Percentiles rank a stretch among this genome's conserved stretches.
These are phyloP conservation scores for Ophiothrix spiculata DNA, from an alignment of 35 echinoderm and acorn worm genomes.

Conservation along the genomic window DNA sequence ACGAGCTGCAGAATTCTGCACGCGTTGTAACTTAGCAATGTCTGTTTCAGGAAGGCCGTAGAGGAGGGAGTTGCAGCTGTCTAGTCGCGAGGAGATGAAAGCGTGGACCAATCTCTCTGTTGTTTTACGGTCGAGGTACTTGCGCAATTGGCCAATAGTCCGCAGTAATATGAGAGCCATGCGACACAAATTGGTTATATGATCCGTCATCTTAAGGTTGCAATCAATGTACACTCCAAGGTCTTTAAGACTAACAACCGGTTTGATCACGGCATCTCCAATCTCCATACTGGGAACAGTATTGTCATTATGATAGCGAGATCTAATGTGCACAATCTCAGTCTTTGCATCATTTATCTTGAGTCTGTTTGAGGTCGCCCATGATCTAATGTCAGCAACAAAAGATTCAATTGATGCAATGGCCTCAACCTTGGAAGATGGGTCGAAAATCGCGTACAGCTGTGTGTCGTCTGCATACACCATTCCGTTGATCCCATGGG, in stretches of 20 bases:
- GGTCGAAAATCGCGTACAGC: slow-evolving; percentile 18
- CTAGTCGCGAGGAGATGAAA: slow-evolving; percentile 7
- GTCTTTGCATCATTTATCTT: slow-evolving; percentile 29
- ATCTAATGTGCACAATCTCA: slow-evolving; percentile 8
- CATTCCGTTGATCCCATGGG: slow-evolving; percentile 12
- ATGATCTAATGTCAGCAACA: slow-evolving; percentile 12
- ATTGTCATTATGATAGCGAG: background rate
- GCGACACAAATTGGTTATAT: background rate
- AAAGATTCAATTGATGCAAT: slow-evolving; percentile 1
- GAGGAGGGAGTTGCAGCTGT: background rate
- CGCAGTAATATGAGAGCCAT: background rate
- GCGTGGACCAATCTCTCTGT: slow-evolving; percentile 10
- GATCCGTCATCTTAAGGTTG: background rate
- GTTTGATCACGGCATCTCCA: background rate
- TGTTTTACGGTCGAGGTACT: background rate
- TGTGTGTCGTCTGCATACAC: slow-evolving; percentile 48
- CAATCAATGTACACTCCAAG: background rate
- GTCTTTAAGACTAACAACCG: background rate
- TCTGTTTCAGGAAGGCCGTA: no score
- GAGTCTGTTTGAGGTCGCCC: slow-evolving; percentile 18
- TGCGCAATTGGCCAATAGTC: background rate
- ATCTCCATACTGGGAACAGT: background rate
- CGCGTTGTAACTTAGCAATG: no score
- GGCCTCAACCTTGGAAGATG: background rate
- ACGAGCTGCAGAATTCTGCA: no score